Evolutionary conservation across 2,113 vertebrate genomes (phyloP).

Genomic region (Hylia prasina): DNA sequence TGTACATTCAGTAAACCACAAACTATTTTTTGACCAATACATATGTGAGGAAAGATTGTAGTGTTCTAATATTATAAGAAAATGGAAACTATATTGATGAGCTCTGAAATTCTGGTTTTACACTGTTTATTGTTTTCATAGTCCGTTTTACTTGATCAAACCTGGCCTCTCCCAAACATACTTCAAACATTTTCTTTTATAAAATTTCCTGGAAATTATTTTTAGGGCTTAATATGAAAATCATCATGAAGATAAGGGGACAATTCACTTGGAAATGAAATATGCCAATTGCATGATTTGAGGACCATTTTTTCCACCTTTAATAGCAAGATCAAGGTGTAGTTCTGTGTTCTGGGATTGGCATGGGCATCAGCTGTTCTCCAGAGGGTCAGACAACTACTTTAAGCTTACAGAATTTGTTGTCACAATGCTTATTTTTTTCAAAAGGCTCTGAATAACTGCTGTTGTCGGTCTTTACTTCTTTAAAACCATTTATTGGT

Average conservation of each 20-base stretch:
- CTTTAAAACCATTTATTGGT: neutral
- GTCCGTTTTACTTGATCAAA: neutral
- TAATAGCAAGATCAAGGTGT: neutral
- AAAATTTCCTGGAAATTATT: neutral
- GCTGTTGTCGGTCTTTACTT: neutral
- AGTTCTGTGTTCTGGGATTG: neutral
- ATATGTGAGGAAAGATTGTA: neutral
- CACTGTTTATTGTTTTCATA: neutral
- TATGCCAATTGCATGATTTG: neutral
- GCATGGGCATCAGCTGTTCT: neutral
- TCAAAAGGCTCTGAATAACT: neutral
- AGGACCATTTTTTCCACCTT: neutral
- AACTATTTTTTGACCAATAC: neutral
- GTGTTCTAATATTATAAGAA: neutral
- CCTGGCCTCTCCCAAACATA: neutral
- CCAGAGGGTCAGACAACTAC: neutral
- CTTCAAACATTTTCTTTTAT: neutral
- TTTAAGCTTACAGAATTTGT: neutral
- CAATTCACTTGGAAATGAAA: neutral
- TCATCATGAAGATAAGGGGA: neutral
- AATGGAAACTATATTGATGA: neutral
- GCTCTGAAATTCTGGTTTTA: neutral
- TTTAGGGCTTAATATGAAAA: neutral
- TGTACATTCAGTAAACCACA: neutral
- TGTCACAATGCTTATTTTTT: neutral